phyloP scores from a whole-genome alignment of 2,113 vertebrate species.

The Anarhynchus alexandrinus region DNA sequence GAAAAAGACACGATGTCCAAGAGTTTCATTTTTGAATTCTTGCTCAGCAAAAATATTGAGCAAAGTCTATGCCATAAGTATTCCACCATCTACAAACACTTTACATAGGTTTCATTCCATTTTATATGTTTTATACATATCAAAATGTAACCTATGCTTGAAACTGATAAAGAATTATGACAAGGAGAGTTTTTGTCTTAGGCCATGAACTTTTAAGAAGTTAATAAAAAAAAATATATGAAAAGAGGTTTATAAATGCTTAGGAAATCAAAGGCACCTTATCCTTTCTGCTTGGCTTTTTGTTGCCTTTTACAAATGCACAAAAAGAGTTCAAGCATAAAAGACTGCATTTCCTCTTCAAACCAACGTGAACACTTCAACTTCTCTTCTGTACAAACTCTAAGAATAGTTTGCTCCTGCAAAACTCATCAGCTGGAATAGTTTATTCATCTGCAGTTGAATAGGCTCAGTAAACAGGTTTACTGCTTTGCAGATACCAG shows the following conservation, averaged over 20 bases:
- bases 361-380: conserved; percentile 33
- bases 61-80: neutral
- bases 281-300: conserved; percentile 35
- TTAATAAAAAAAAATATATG: neutral
- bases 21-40: neutral
- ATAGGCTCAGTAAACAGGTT: conserved; percentile 69
- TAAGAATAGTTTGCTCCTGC: conserved; percentile 63
- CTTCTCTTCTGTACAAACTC: conserved; percentile 53
- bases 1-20: neutral
- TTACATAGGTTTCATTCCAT: neutral
- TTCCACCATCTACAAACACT: neutral
- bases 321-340: conserved; percentile 35
- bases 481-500: conserved; percentile 76
- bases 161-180: neutral
- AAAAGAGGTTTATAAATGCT: neutral
- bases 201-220: neutral
- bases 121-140: neutral
- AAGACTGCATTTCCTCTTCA: conserved; percentile 43
- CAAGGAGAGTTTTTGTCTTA: neutral
- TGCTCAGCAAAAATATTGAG: neutral
- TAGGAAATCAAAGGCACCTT: conserved; percentile 24
- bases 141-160: neutral
- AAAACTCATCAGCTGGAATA: conserved; percentile 75
- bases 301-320: conserved; percentile 45
- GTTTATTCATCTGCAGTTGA: conserved; percentile 75